Conservation (phyloP, 2,888 invertebrate genomes). For the Bruchidius siliquastri region DNA sequence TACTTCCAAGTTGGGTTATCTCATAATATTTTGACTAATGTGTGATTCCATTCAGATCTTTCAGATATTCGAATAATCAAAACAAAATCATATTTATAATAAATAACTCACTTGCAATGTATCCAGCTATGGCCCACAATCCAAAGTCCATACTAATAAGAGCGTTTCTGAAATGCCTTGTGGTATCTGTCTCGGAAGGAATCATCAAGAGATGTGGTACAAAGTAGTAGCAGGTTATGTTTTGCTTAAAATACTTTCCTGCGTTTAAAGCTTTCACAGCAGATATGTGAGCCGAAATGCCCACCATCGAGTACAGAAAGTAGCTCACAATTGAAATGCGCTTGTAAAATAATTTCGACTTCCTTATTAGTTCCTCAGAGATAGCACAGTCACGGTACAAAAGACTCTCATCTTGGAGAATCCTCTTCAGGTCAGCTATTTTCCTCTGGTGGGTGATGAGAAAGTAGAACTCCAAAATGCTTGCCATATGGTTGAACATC, state of each 20-base stretch:
- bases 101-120: neutral
- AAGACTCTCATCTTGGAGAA: neutral
- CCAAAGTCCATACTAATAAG: neutral
- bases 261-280: neutral
- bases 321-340: neutral
- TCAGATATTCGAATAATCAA: too few relatives aligned
- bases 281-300: neutral
- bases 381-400: neutral
- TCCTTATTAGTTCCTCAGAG: neutral
- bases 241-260: neutral
- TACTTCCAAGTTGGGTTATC: too few relatives aligned
- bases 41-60: too few relatives aligned
- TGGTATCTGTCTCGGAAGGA: slow-evolving; percentile 3
- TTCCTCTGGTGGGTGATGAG: neutral
- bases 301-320: neutral
- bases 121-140: neutral
- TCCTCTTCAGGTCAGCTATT: neutral
- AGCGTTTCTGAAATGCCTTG: neutral
- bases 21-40: too few relatives aligned
- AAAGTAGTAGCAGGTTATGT: slow-evolving; percentile 2
- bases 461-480: neutral
- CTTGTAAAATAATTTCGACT: neutral
- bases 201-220: neutral
- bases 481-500: neutral
- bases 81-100: too few relatives aligned